Evolutionary conservation across 2,113 vertebrate species (phyloP), one percentile per base, ranked within the genome.

Genomic region (Antechinus stuartii): DNA sequence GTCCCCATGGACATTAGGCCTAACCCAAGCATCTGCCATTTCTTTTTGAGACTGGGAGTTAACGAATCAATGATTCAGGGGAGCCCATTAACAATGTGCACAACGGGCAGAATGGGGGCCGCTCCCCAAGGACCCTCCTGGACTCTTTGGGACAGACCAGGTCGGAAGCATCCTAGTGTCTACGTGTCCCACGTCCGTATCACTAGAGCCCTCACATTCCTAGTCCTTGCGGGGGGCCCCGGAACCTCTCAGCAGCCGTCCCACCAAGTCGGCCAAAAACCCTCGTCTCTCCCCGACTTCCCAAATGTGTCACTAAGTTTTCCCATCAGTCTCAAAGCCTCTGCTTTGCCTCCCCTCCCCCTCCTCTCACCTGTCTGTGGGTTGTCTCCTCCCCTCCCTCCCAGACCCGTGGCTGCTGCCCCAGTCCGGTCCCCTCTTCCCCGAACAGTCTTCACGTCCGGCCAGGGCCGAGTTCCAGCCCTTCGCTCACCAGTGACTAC

Each of bases 401-500:
- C 57, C 30, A 30, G 27, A 27, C 57, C 57, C 57, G 27, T 10
- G 57, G 57, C 27, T 27, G 9, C 56, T 27, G 56, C 56, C 8
- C 1, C 27, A 26, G 8, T 11, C 56, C 7, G 56, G 56, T 57
- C 56, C 26, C 26, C 26, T 27, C 26, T 9, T 61, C 26, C 56
- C 56, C 35, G 57, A 27, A 61, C 57, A 52, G 50, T 10, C 50
- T n/a, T n/a, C 0, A 5, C 6, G 50, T 11, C 50, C 61, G 14
- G 61, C 30, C 11, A n/a, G 61, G 12, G 35, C 61, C 11, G 16
- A 93, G 52, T n/a, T 89, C 42, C 84, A 35, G 91, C 91, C 25
- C 93, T n/a, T 30, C 23, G 50, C 47, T 0, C 89, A 52, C 91
- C 96, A 91, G 46, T 54, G 84, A 96, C 54, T 89, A 50, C 89